Conservation (phyloP, 2,797 vertebrate genomes). For the Phrynocephalus guinanensis region DNA sequence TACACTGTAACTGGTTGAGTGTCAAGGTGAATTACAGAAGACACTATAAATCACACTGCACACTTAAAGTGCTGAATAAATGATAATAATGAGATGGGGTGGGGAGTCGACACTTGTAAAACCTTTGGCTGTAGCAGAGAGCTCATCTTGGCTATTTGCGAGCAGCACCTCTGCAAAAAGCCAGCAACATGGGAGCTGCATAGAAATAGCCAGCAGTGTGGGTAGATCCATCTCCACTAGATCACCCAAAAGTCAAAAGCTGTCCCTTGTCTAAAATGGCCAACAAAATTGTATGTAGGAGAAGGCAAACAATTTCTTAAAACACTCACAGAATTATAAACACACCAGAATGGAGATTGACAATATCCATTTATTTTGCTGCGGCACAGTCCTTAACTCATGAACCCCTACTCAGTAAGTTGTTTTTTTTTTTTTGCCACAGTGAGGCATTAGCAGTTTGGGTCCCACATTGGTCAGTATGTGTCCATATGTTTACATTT, state of each 20-base stretch:
- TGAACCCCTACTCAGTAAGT: background rate
- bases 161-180: background rate
- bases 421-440: background rate
- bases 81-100: background rate
- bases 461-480: background rate
- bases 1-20: background rate
- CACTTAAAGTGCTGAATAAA: constrained; percentile 25
- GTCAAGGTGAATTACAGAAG: background rate
- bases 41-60: background rate
- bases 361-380: constrained; percentile 29
- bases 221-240: background rate
- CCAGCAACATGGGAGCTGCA: background rate
- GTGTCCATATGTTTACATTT: background rate
- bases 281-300: background rate
- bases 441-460: background rate
- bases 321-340: constrained; percentile 23
- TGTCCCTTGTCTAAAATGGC: background rate
- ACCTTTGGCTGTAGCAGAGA: background rate
- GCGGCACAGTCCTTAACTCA: constrained; percentile 6
- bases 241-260: constrained; percentile 1
- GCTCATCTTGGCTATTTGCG: background rate
- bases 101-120: background rate
- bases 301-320: constrained; percentile 12
- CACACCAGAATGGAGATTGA: background rate
- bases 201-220: background rate